Evolutionary conservation across 2,888 invertebrate species (phyloP).

Genomic region (Sepiola atlantica): DNA sequence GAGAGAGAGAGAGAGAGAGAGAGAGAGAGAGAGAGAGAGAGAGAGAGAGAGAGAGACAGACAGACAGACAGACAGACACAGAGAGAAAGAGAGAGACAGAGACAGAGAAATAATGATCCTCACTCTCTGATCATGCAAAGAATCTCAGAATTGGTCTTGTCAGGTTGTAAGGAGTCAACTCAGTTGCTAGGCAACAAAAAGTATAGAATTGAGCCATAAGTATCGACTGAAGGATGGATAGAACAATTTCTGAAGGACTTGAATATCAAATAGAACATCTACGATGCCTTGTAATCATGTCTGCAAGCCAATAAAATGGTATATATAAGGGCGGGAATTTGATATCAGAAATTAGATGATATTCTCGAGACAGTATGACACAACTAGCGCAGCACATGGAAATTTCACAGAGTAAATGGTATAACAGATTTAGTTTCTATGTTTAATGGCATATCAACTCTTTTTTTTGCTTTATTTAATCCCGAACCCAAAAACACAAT

Average conservation of each 20-base stretch:
- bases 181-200: background rate
- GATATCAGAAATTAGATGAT: background rate
- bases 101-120: background rate
- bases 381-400: too few relatives aligned
- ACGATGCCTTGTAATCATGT: background rate
- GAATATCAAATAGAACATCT: background rate
- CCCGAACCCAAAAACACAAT: too few relatives aligned
- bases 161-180: slow-evolving; percentile 7
- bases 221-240: background rate
- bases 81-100: background rate
- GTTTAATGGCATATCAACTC: too few relatives aligned
- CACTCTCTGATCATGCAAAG: background rate
- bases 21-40: too few relatives aligned
- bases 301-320: background rate
- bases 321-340: background rate
- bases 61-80: too few relatives aligned
- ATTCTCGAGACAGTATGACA: background rate
- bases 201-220: background rate
- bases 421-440: too few relatives aligned
- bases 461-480: too few relatives aligned
- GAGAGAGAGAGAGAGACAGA: too few relatives aligned
- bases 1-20: too few relatives aligned
- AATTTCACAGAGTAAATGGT: too few relatives aligned
- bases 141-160: background rate
- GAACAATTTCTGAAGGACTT: background rate